These are phyloP conservation scores for Trachelipus rathkii DNA, from an alignment of 1,140 invertebrate genomes.

Conservation along the genomic window DNA sequence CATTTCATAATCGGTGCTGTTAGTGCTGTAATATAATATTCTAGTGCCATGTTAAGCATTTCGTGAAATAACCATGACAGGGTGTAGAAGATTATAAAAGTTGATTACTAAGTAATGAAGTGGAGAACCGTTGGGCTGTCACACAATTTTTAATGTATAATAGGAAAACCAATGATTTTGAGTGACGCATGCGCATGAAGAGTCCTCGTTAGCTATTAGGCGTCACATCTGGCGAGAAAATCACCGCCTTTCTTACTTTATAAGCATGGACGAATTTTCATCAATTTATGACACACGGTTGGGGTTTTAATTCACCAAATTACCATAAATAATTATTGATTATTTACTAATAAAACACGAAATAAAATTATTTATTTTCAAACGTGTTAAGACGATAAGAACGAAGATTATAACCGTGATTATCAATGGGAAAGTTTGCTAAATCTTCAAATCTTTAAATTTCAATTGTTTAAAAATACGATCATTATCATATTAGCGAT, in stretches of 20 bases:
- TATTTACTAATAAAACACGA: neutral
- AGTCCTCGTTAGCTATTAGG: neutral
- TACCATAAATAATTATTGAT: slow-evolving; percentile 4
- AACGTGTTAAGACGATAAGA: neutral
- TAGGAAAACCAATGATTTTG: neutral
- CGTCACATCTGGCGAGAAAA: slow-evolving; percentile 7
- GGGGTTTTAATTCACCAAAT: neutral
- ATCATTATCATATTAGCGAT: too few species aligned
- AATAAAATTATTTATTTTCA: slow-evolving; percentile 1
- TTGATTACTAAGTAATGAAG: slow-evolving; percentile 6
- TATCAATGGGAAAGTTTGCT: too few species aligned
- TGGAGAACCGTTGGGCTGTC: neutral
- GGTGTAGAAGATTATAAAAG: slow-evolving; percentile 4
- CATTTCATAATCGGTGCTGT: too few species aligned
- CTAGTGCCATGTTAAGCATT: slow-evolving; percentile 1
- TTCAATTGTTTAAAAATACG: too few species aligned
- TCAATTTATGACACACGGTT: slow-evolving; percentile 7
- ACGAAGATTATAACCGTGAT: too few species aligned
- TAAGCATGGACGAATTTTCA: neutral
- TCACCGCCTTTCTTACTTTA: neutral
- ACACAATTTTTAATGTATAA: slow-evolving; percentile 14
- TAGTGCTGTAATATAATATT: neutral
- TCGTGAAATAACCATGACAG: slow-evolving; percentile 2
- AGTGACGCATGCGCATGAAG: neutral
- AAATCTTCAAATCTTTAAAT: too few species aligned